Evolutionary conservation across 1,140 invertebrate species (phyloP), one percentile per base, ranked within the genome.

Genomic region (Cotesia typhae): DNA sequence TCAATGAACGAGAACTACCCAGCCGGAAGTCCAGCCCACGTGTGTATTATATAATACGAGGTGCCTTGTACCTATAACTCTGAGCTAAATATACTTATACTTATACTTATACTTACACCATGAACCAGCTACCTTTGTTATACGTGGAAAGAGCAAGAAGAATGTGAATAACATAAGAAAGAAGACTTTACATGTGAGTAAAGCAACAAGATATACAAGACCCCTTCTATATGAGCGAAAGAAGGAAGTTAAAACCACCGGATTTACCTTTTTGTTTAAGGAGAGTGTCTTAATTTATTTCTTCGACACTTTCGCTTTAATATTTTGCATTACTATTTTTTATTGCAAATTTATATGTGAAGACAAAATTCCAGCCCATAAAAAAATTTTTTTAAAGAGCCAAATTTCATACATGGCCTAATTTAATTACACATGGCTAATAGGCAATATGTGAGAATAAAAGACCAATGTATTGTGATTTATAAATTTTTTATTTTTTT

Each of bases 61-160:
- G 41, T 47, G 41, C 28, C 28, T 28, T 47, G 41, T 47, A 47
- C 41, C 41, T 47, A 6, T 6, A 10, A 47, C 4, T 47, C 41
- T 6, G 5, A 47, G 41, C 41, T 47, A 47, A 47, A 47, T 47
- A 47, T 6, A 47, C 41, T 9, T 47, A 47, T 10, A 47, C 41
- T 47, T 9, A 10, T 4, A 41, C 5, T 7, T 47, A 6, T 47
- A 47, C 41, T 9, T 41, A 57, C 60, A 17, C 3, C 14, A 36
- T 9, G 4, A 60, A 12, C 41, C 28, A 63, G 66, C 64, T 41
- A 71, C 65, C 65, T 70, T 71, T 74, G 66, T 64, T 41, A 71
- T 65, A 65, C 73, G 65, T 74, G 57, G 71, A 72, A 60, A 64
- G 7, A 17, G 63, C 67, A 68, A 60, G 52, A 70, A 70, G 70